Evolutionary conservation across 2,113 vertebrate genomes (phyloP), one percentile per base, ranked within the genome.

Genomic region (Bucco capensis): DNA sequence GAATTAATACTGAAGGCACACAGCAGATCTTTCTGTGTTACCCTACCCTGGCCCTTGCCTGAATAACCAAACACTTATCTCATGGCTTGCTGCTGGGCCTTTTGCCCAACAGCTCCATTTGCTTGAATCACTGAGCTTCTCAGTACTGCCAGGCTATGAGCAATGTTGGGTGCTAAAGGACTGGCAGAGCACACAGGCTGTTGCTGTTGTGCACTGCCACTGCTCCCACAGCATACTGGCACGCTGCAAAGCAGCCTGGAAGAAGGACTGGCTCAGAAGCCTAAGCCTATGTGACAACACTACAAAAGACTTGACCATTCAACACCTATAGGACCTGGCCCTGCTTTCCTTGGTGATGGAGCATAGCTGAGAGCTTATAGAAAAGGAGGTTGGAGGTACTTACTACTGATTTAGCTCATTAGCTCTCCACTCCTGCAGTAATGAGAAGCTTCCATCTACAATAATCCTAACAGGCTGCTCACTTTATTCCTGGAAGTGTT

Each of bases 211-310:
- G 6, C 10, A 1, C 24, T 40, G 40, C 9, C 27, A 9, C 46
- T 7, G 46, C 57, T 60, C 3, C 3, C 5, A 1, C 27, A 10
- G 23, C 23, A 33, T 17, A 1, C 15, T 14, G 27, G 5, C 4
- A 7, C 37, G 30, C 49, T 75, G 30, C 40, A 18, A 8, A 0
- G 2, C 31, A 83, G 15, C 46, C 31, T 15, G 31, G 8, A 42
- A 44, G 17, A 56, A 22, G 0, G 0, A 13, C 5, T 19, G 40
- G 14, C 19, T 50, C 17, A 1, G 6, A 67, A 71, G 21, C 33
- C 64, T 35, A 18, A 60, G 65, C 23, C 31, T 37, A 5, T 13
- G 24, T 2, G 9, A 13, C 22, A 54, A 8, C 24, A 44, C 3
- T 42, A n/a, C 5, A 12, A 27, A 57, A 57, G n/a, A 40, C 12